A percentile compares a stretch with the other conserved stretches of the same genome.
Evolutionary conservation across 2,888 invertebrate genomes (phyloP).

Genomic region (Cryptus viduatorius): DNA sequence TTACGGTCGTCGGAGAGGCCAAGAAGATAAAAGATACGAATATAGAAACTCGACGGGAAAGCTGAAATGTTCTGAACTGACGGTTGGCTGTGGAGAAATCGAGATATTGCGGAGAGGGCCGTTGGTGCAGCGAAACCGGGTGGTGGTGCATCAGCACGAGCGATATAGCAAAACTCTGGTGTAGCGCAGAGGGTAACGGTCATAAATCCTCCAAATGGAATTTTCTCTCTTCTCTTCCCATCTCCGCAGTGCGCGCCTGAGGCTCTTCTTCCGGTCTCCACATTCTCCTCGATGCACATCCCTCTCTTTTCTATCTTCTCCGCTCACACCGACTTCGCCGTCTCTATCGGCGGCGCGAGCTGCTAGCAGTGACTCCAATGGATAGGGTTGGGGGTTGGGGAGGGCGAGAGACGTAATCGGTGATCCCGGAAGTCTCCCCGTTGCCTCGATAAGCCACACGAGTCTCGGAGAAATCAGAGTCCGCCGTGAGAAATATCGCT

Average conservation of each 20-base stretch:
- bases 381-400: conserved; percentile 30
- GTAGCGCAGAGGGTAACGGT: conserved; percentile 70
- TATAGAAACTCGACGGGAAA: conserved; percentile 18
- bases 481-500: conserved; percentile 45
- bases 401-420: conserved; percentile 73
- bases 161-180: neutral
- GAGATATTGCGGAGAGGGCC: conserved; percentile 59
- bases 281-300: conserved; percentile 33
- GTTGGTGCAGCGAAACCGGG: conserved; percentile 37
- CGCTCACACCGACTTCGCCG: conserved; percentile 14
- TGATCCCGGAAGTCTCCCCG: conserved; percentile 73
- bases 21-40: conserved; percentile 17
- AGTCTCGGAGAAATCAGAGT: conserved; percentile 7
- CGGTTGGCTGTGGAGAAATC: conserved; percentile 39
- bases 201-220: conserved; percentile 80
- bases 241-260: conserved; percentile 34
- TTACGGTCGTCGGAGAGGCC: neutral
- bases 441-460: conserved; percentile 70
- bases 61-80: conserved; percentile 41
- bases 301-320: conserved; percentile 29
- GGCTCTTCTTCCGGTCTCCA: conserved; percentile 45
- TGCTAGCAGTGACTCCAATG: conserved; percentile 15
- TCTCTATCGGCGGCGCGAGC: conserved; percentile 33
- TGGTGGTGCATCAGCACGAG: neutral
- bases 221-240: conserved; percentile 67